Base-by-base conservation (phyloP, 2,888 invertebrate genomes). In the Calephelis perditalis region DNA sequence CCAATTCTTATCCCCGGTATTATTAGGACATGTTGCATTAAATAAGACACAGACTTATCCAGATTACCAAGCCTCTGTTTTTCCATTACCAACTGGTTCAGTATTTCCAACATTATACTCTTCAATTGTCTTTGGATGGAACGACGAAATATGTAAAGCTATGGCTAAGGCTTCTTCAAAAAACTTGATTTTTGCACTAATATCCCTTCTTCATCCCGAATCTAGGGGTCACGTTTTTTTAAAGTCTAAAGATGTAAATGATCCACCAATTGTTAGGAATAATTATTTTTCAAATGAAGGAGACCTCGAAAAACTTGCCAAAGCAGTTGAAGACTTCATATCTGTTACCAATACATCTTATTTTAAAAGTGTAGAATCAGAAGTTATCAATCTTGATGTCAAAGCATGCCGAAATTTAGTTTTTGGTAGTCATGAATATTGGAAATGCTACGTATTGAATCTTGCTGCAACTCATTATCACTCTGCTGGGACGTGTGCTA, bases 391-490 rank as follows among this genome's bases (percentile, higher is more conserved):
- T 59, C 59, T 75, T 5, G 64, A 73, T 3, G 60, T 82, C 45
- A 61, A 70, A 5, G 69, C 75, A 57, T 85, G 84, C 63, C 60
- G 66, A n/a, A 59, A 67, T 6, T 66, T 69, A 4, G 4, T 59
- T n/a, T 79, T 77, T 59, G 72, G 71, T 0, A 79, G 74, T 67
- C 72, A 70, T 15, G 74, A 73, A 36, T 83, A 82, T 62, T 83
- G 82, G 82, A 73, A 75, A 63, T 84, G 84, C 63, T 80, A 75
- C 61, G 72, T 75, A 7, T 61, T 78, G 40, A 77, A 78, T 52
- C 59, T 75, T 52, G 77, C 74, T 5, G 66, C 69, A 0, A 75
- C 77, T 6, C 73, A 77, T 37, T 82, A 70, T 63, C 84, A 85
- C 63, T 70, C 71, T 3, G 65, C 71, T 0, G 80, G 82, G 0